A percentile compares a stretch with the other conserved stretches of the same genome.
Evolutionary conservation across 64 coral and sea anemone genomes (phyloP).

Genomic region (Catalaphyllia jardinei): DNA sequence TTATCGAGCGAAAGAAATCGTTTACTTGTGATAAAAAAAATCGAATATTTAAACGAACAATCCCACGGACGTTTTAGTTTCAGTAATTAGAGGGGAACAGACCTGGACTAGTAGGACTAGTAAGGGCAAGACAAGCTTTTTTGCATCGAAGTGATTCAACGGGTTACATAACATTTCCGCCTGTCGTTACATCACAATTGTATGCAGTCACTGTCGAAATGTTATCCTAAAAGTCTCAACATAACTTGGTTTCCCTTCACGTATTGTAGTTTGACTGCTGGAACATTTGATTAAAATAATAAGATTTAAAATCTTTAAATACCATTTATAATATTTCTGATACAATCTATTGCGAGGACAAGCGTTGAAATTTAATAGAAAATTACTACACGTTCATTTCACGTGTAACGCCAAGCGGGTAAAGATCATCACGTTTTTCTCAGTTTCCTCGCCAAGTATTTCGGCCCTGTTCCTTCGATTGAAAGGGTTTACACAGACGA

Average conservation of each 20-base stretch:
- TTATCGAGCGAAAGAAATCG: neutral
- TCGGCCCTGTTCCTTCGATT: neutral
- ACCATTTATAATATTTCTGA: neutral
- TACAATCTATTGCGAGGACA: neutral
- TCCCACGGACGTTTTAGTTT: neutral
- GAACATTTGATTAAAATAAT: neutral
- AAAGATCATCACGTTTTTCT: neutral
- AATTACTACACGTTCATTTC: neutral
- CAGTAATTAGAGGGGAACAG: neutral
- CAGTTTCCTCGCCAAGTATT: neutral
- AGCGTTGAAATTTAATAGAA: neutral
- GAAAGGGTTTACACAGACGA: neutral
- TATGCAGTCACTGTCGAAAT: neutral
- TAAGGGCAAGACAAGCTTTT: neutral
- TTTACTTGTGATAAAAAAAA: neutral
- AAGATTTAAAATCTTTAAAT: neutral
- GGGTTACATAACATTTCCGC: neutral
- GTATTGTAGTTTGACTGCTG: neutral
- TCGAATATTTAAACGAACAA: neutral
- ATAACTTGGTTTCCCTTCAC: neutral
- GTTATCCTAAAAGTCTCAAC: neutral
- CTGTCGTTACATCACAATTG: neutral
- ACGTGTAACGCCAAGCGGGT: neutral
- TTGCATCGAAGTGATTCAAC: neutral
- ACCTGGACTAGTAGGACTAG: neutral